Evolutionary conservation across 2,888 invertebrate genomes (phyloP).

Genomic region (Parasteatoda lunata): DNA sequence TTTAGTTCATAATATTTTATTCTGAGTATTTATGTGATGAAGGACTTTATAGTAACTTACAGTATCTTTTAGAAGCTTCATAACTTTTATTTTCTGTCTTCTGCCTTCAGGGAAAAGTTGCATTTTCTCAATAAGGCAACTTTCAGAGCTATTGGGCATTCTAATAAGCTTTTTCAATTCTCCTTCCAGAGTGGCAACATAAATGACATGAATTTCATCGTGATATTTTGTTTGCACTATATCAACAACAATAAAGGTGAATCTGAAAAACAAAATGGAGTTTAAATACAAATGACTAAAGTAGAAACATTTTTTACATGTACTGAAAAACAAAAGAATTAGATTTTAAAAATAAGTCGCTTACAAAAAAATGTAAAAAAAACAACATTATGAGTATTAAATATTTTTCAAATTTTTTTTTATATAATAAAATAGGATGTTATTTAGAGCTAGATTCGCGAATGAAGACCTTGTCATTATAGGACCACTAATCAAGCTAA

Average conservation of each 20-base stretch:
- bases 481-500: too few species aligned
- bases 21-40: background rate
- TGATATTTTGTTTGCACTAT: constrained; percentile 83
- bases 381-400: too few species aligned
- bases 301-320: background rate
- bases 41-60: constrained; percentile 75
- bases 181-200: constrained; percentile 85
- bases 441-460: background rate
- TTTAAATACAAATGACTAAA: background rate
- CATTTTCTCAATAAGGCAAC: constrained; percentile 90
- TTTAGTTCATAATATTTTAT: too few species aligned
- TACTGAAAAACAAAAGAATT: background rate
- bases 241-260: constrained; percentile 83
- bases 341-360: background rate
- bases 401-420: too few species aligned
- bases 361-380: too few species aligned
- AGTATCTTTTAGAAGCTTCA: constrained; percentile 77
- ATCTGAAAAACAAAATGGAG: constrained; percentile 71
- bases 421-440: background rate
- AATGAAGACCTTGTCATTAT: too few species aligned
- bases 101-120: constrained; percentile 81
- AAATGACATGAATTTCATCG: constrained; percentile 83
- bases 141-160: constrained; percentile 79
- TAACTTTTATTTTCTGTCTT: constrained; percentile 82
- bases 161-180: constrained; percentile 87